Conservation (phyloP, 2,888 invertebrate species). For the Orgyia antiqua region DNA sequence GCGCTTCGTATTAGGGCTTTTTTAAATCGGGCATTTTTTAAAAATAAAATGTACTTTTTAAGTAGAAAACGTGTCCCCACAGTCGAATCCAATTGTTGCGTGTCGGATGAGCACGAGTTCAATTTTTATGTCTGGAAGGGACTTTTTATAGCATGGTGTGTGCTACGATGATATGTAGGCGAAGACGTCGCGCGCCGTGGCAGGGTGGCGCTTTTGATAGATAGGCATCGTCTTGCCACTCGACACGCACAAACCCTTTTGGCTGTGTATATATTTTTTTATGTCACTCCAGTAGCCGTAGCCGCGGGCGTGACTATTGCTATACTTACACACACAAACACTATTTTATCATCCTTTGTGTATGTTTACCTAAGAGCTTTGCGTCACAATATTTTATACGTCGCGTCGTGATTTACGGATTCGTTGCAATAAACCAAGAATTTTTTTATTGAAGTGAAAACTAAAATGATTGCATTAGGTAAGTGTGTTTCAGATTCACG, state of each 20-base stretch:
- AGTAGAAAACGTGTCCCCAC: conserved; percentile 68
- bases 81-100: conserved; percentile 75
- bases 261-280: conserved; percentile 27
- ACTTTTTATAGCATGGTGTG: conserved; percentile 71
- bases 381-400: conserved; percentile 14
- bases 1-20: conserved; percentile 66
- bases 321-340: conserved; percentile 13
- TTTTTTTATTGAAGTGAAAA: no score
- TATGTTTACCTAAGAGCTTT: conserved; percentile 31
- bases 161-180: conserved; percentile 33
- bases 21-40: conserved; percentile 71
- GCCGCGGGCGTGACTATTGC: conserved; percentile 33
- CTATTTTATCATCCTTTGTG: conserved; percentile 17
- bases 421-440: conserved; percentile 1
- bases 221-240: conserved; percentile 38
- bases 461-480: no score
- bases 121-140: conserved; percentile 66
- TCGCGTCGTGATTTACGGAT: conserved; percentile 7
- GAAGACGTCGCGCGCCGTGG: conserved; percentile 13
- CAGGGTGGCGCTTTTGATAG: conserved; percentile 31
- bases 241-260: conserved; percentile 50
- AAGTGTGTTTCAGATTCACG: no score
- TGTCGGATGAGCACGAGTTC: conserved; percentile 77
- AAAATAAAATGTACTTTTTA: conserved; percentile 73
- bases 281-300: conserved; percentile 27